phyloP scores from a whole-genome alignment of 64 coral and sea anemone genomes.

The Stylophora pistillata region DNA sequence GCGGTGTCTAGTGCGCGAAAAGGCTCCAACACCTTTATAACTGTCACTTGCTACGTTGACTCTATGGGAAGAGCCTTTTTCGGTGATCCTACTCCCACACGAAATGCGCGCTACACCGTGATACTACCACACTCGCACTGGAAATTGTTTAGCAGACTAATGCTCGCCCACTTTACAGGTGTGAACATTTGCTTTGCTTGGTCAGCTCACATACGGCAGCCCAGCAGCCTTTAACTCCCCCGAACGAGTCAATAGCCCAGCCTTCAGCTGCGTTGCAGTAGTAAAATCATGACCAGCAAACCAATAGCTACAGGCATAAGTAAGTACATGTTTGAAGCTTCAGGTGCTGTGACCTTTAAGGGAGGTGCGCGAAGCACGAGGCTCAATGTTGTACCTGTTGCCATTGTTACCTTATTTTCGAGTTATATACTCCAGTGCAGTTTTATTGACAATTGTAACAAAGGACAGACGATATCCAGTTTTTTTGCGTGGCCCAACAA shows the following conservation, averaged over 20 bases:
- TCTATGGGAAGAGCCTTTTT: conserved; percentile 11
- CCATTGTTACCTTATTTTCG: background rate
- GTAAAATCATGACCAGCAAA: conserved; percentile 11
- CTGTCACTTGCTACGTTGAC: conserved; percentile 25
- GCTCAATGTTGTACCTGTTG: background rate
- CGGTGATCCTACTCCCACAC: conserved; percentile 16
- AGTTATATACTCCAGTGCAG: background rate
- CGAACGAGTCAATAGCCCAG: background rate
- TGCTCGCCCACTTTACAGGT: conserved; percentile 10
- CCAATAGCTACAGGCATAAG: too few relatives aligned
- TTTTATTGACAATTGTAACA: conserved; percentile 33
- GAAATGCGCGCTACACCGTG: conserved; percentile 2
- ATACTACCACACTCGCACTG: conserved; percentile 19
- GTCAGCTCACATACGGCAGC: too few relatives aligned
- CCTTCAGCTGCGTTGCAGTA: conserved; percentile 45
- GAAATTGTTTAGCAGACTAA: conserved; percentile 35
- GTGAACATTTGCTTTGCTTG: too few relatives aligned
- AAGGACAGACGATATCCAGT: conserved; percentile 1
- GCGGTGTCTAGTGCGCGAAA: background rate
- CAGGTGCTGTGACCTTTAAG: background rate
- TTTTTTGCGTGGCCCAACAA: background rate
- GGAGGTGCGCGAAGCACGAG: background rate
- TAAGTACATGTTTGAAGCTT: background rate
- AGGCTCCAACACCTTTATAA: conserved; percentile 1
- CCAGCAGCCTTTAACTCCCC: too few relatives aligned